A percentile compares a stretch with the other conserved stretches of the same genome.
These are phyloP conservation scores for Anisognathus igniventris DNA, from an alignment of 2,797 vertebrate species.

Conservation along the genomic window DNA sequence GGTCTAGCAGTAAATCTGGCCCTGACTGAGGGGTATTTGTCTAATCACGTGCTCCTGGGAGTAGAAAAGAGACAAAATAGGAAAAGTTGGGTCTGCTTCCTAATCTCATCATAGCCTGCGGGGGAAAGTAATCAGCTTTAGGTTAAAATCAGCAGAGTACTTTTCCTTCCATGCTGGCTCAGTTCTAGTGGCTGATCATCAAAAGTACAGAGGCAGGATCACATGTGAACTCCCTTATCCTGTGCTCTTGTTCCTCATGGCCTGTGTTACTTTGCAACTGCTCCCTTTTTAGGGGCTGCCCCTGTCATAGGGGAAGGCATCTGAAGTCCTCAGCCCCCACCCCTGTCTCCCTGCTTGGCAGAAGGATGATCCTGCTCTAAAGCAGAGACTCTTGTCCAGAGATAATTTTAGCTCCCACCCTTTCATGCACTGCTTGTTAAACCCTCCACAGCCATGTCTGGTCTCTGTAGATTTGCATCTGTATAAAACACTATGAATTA, in stretches of 20 bases:
- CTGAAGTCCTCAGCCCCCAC: rapidly evolving
- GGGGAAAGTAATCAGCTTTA: neutral
- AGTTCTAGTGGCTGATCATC: neutral
- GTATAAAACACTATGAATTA: neutral
- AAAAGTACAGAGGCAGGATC: neutral
- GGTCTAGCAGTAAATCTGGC: neutral
- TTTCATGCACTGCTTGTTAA: neutral
- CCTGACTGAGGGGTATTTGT: neutral
- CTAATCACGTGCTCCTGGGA: neutral
- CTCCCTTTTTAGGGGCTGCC: neutral
- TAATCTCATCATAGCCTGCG: neutral
- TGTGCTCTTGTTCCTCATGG: neutral
- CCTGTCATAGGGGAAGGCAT: neutral
- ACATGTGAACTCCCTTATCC: neutral
- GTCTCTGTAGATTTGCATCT: neutral
- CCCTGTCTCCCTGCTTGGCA: neutral
- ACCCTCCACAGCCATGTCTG: neutral
- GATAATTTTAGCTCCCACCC: neutral
- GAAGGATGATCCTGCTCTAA: neutral
- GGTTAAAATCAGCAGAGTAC: neutral
- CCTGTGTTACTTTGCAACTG: neutral
- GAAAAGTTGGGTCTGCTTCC: neutral
- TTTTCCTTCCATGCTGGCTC: neutral
- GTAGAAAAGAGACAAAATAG: neutral
- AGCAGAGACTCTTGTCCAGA: neutral